Conservation (phyloP, 2,797 vertebrate species). For the Catharus ustulatus region DNA sequence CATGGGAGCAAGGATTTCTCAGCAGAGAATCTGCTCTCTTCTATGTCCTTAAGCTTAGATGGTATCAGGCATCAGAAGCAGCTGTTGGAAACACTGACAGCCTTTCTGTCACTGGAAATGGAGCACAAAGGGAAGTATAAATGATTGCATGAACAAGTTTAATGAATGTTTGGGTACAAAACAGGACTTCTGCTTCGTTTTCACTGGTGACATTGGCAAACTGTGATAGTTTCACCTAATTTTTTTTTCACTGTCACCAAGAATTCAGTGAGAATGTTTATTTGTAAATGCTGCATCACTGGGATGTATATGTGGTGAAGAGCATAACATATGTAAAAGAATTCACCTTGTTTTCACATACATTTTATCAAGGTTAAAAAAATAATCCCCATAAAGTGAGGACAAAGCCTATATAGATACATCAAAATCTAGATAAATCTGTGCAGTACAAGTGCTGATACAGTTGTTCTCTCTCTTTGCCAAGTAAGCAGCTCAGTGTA, state of each 20-base stretch:
- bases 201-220: background rate
- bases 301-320: background rate
- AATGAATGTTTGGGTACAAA: background rate
- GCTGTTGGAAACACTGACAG: background rate
- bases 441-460: background rate
- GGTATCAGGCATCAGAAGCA: background rate
- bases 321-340: background rate
- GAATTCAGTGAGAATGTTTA: background rate
- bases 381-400: background rate
- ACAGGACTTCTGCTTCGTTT: background rate
- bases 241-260: background rate
- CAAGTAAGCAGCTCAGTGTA: constrained; percentile 25
- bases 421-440: background rate
- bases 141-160: background rate
- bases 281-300: background rate
- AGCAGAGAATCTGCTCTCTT: background rate
- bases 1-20: background rate
- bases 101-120: background rate
- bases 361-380: constrained; percentile 5
- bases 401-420: background rate
- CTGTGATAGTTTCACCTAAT: background rate
- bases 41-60: background rate
- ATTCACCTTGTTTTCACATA: background rate
- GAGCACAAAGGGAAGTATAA: background rate
- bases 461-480: constrained; percentile 10